Conservation (phyloP, 1,140 invertebrate species). For the Diuraphis noxia region DNA sequence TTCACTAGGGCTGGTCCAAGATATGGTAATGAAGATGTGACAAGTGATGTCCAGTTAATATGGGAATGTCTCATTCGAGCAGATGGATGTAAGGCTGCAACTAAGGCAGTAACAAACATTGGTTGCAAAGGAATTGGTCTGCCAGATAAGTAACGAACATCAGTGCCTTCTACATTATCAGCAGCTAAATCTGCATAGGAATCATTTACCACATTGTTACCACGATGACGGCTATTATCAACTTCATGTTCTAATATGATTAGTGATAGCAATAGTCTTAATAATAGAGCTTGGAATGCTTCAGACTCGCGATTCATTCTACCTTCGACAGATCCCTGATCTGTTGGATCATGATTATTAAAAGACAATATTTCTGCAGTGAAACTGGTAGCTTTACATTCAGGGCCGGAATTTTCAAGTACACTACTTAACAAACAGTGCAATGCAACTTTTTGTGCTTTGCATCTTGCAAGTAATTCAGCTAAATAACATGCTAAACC, state of each 20-base stretch:
- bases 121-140: conserved; percentile 77
- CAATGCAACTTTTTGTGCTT: conserved; percentile 86
- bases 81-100: conserved; percentile 71
- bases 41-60: conserved; percentile 78
- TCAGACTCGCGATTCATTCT: conserved; percentile 65
- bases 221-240: conserved; percentile 53
- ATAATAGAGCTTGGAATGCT: conserved; percentile 55
- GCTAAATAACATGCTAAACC: conserved; percentile 82
- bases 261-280: conserved; percentile 70
- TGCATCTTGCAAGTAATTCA: conserved; percentile 79
- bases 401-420: conserved; percentile 64
- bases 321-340: conserved; percentile 64
- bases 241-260: conserved; percentile 75
- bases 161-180: conserved; percentile 55
- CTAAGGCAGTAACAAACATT: conserved; percentile 81
- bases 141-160: conserved; percentile 69
- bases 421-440: conserved; percentile 83
- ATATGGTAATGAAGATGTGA: conserved; percentile 76
- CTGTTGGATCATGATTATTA: conserved; percentile 69
- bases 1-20: conserved; percentile 74
- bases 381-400: conserved; percentile 65
- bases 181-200: conserved; percentile 50
- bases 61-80: conserved; percentile 69
- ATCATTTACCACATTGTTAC: conserved; percentile 59
- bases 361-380: conserved; percentile 83